Evolutionary conservation across 2,888 invertebrate genomes (phyloP).

Genomic region (Monochamus alternatus): DNA sequence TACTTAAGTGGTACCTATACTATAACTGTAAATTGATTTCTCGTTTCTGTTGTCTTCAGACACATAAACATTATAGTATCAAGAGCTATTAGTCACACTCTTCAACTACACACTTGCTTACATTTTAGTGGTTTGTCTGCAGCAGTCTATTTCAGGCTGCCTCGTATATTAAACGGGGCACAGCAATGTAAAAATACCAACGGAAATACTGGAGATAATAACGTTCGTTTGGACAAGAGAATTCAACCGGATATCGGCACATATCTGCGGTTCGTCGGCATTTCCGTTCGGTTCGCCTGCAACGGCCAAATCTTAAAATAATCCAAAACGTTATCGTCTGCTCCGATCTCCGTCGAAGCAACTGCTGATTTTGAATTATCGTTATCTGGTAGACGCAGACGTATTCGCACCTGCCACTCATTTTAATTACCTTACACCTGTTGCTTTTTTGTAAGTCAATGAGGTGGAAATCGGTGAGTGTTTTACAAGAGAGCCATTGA

Average conservation of each 20-base stretch:
- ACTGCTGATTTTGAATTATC: constrained; percentile 32
- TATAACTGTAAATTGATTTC: too few species aligned
- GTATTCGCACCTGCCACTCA: constrained; percentile 26
- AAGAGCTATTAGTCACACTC: too few species aligned
- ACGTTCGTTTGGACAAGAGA: constrained; percentile 31
- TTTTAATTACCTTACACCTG: constrained; percentile 32
- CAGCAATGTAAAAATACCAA: constrained; percentile 18
- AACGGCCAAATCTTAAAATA: constrained; percentile 43
- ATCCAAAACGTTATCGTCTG: constrained; percentile 35
- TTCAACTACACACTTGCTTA: not conserved
- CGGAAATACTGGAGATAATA: constrained; percentile 39
- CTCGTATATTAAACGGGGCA: not conserved
- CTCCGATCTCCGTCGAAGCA: constrained; percentile 15
- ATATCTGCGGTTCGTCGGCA: constrained; percentile 43
- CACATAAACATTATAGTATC: too few species aligned
- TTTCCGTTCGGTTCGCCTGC: constrained; percentile 42
- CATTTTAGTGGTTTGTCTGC: constrained; percentile 6
- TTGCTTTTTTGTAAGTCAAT: constrained; percentile 19
- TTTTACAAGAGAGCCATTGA: constrained; percentile 5
- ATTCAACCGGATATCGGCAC: constrained; percentile 43
- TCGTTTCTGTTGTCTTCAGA: too few species aligned
- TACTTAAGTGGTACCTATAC: too few species aligned
- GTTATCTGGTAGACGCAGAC: constrained; percentile 5
- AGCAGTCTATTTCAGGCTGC: not conserved
- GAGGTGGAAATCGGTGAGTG: constrained; percentile 9